Evolutionary conservation across 2,888 invertebrate genomes (phyloP).

Genomic region (Netelia virgata): DNA sequence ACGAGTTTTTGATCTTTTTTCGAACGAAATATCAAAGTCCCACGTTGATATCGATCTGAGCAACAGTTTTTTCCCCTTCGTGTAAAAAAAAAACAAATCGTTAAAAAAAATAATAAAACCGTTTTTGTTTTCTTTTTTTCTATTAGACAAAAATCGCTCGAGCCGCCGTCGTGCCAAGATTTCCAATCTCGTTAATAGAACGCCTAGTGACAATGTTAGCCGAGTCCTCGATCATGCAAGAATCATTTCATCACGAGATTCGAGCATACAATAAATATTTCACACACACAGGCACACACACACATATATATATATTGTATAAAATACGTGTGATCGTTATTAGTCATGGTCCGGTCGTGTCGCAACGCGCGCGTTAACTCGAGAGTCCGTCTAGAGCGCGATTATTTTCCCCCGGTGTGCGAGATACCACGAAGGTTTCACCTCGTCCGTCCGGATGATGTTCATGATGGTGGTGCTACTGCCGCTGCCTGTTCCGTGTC

Average conservation of each 20-base stretch:
- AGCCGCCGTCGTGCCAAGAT: constrained; percentile 21
- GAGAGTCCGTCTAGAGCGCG: constrained; percentile 35
- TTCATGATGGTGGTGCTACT: constrained; percentile 45
- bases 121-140: constrained; percentile 1
- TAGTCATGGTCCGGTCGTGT: constrained; percentile 67
- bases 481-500: constrained; percentile 49
- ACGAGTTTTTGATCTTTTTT: too few relatives aligned
- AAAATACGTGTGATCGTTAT: constrained; percentile 66
- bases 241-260: constrained; percentile 56
- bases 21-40: too few relatives aligned
- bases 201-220: constrained; percentile 26
- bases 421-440: constrained; percentile 48
- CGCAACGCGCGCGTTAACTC: constrained; percentile 60
- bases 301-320: constrained; percentile 17
- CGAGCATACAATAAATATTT: constrained; percentile 29
- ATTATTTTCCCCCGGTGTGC: constrained; percentile 36
- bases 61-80: too few relatives aligned
- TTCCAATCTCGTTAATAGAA: constrained; percentile 27
- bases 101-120: too few relatives aligned
- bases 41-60: too few relatives aligned
- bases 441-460: constrained; percentile 37
- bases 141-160: neutral
- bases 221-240: constrained; percentile 45
- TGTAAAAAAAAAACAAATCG: too few relatives aligned
- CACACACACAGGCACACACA: constrained; percentile 1